Conservation (phyloP, 2,113 vertebrate species). For the Platysternon megacephalum region DNA sequence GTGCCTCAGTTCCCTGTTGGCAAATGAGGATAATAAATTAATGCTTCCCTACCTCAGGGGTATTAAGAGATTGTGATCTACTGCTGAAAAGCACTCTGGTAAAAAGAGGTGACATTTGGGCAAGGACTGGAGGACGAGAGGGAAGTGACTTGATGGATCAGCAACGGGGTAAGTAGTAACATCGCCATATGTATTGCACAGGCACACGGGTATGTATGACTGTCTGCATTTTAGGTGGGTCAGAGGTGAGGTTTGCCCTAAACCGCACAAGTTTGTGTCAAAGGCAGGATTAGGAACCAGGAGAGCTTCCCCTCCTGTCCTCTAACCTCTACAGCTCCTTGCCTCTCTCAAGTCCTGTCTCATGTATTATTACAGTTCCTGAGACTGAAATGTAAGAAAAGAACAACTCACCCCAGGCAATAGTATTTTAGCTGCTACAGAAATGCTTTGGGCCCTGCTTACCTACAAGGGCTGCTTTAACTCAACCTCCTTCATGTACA, state of each 20-base stretch:
- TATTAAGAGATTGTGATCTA: neutral
- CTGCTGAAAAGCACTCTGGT: neutral
- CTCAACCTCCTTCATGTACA: neutral
- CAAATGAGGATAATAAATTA: neutral
- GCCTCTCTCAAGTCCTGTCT: neutral
- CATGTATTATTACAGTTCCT: neutral
- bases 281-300: neutral
- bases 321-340: neutral
- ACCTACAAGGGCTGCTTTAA: neutral
- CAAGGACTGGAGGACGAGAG: neutral
- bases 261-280: neutral
- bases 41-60: neutral
- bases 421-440: neutral
- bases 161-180: neutral
- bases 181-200: neutral
- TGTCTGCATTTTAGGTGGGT: neutral
- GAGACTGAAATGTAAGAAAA: too few relatives aligned
- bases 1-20: neutral
- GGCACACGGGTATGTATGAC: neutral
- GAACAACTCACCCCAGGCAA: neutral
- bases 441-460: neutral
- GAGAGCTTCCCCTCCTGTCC: neutral
- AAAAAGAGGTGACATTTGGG: neutral
- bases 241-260: neutral
- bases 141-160: neutral